Conservation (phyloP, 2,113 vertebrate genomes). For the Camarhynchus parvulus region DNA sequence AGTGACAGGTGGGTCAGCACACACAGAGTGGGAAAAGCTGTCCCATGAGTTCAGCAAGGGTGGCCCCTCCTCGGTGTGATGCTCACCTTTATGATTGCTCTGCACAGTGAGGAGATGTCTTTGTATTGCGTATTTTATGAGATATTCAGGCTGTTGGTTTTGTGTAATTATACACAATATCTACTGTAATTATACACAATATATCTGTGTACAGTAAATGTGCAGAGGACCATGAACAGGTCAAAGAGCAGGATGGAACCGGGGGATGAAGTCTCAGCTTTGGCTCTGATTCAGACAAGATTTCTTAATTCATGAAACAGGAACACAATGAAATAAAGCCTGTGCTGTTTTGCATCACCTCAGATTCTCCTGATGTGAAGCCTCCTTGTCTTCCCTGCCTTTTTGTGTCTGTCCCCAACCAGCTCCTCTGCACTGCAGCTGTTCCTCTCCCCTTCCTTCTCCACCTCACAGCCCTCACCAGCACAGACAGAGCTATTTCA, state of each 20-base stretch:
- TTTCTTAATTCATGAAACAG: not conserved
- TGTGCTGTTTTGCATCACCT: not conserved
- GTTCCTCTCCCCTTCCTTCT: not conserved
- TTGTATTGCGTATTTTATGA: not conserved
- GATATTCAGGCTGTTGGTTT: not conserved
- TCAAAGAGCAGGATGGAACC: not conserved
- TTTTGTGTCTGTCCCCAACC: not conserved
- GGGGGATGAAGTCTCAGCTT: not conserved
- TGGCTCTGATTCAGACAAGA: not conserved
- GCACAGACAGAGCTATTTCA: conserved; percentile 42
- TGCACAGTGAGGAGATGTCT: not conserved
- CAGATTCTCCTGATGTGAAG: not conserved
- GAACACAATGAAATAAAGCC: not conserved
- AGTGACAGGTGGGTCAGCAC: not conserved
- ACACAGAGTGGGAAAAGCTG: not conserved
- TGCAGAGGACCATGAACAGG: rapidly evolving
- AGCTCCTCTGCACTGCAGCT: not conserved
- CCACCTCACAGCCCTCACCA: not conserved
- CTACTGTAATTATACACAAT: not conserved
- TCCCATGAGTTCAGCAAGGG: not conserved
- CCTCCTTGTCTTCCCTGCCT: not conserved
- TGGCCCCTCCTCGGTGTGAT: not conserved
- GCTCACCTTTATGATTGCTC: not conserved
- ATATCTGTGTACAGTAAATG: not conserved
- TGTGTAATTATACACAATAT: not conserved